Evolutionary conservation across 2,888 invertebrate genomes (phyloP).

Genomic region (Allacma fusca): DNA sequence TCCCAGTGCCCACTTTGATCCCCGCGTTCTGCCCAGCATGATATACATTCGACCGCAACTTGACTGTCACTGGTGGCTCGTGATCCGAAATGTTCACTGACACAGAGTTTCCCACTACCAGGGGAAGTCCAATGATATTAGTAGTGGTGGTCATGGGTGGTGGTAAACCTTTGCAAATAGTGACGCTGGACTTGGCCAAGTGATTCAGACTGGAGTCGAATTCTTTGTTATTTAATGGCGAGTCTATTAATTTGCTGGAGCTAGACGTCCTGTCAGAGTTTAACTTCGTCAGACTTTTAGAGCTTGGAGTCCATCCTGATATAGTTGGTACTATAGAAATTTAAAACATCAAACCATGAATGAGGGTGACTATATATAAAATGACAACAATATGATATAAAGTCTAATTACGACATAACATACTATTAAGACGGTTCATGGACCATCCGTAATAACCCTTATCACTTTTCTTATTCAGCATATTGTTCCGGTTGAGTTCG

Average conservation of each 20-base stretch:
- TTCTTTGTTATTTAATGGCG: conserved; percentile 27
- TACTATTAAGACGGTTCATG: conserved; percentile 37
- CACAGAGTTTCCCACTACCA: not conserved
- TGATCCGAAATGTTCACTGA: not conserved
- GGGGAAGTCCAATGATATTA: not conserved
- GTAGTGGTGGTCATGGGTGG: conserved; percentile 30
- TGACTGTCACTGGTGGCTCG: not conserved
- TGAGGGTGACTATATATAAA: not conserved
- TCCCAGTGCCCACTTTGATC: not conserved
- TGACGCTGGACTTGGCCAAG: conserved; percentile 39
- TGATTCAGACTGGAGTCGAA: conserved; percentile 29
- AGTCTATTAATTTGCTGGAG: conserved; percentile 41
- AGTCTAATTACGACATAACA: too few species aligned
- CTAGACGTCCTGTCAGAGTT: conserved; percentile 40
- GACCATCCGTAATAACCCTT: conserved; percentile 44
- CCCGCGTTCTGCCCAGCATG: not conserved
- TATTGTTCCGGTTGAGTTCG: conserved; percentile 41
- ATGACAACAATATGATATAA: too few species aligned
- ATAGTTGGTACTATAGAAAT: conserved; percentile 28
- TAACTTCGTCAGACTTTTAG: conserved; percentile 42
- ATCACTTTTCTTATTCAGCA: conserved; percentile 43
- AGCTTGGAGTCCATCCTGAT: conserved; percentile 42
- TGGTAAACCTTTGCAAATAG: conserved; percentile 38
- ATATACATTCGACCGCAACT: conserved; percentile 12
- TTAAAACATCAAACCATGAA: not conserved